Percentiles rank a stretch among this genome's conserved stretches.
Conservation (phyloP, 1,140 invertebrate genomes). For the Heliconius melpomene region DNA sequence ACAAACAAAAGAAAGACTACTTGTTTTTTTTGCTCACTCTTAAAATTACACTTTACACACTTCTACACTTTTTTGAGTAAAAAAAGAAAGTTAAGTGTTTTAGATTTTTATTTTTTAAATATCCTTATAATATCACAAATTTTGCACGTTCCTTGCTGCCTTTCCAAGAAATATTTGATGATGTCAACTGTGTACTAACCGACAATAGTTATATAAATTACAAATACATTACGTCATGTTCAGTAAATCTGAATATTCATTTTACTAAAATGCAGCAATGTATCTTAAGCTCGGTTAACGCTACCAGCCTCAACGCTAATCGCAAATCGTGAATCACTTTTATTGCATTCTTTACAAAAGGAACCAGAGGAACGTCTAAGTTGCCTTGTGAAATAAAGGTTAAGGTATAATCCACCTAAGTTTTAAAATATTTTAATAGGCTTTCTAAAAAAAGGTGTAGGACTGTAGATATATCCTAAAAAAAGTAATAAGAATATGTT, state of each 20-base stretch:
- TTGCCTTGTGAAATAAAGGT: background rate
- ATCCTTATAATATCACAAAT: background rate
- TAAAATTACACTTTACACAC: background rate
- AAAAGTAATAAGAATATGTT: background rate
- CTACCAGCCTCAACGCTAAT: background rate
- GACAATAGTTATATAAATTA: conserved; percentile 29
- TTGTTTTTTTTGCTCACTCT: background rate
- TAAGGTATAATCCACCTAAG: background rate
- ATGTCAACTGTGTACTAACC: conserved; percentile 46
- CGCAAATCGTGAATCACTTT: conserved; percentile 45
- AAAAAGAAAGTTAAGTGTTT: background rate
- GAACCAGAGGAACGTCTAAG: background rate
- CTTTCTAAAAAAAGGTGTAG: background rate
- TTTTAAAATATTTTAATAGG: background rate
- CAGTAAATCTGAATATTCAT: background rate
- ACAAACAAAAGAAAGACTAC: conserved; percentile 13
- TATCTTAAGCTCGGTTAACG: background rate
- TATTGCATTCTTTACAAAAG: conserved; percentile 49
- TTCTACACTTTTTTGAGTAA: background rate
- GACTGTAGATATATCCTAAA: too few species aligned
- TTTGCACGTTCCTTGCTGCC: conserved; percentile 25
- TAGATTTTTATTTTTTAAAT: background rate
- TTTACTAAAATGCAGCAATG: background rate
- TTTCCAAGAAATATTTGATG: conserved; percentile 49
- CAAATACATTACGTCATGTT: conserved; percentile 46